These are phyloP conservation scores for Cataglyphis cursor DNA, from an alignment of 2,888 invertebrate species.

Conservation along the genomic window DNA sequence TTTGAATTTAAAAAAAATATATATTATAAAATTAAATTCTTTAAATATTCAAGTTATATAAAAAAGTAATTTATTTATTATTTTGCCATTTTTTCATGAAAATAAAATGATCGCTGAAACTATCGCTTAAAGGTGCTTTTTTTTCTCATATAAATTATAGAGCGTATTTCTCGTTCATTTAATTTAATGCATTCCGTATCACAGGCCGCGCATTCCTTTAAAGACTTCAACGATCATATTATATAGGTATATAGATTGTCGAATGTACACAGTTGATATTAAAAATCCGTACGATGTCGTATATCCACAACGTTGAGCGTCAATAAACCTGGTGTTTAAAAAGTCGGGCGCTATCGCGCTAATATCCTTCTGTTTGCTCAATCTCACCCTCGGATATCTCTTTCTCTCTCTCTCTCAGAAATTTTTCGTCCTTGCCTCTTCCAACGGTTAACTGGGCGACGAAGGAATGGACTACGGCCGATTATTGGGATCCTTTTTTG, in stretches of 20 bases:
- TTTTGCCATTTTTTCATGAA: not conserved
- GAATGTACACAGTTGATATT: conserved; percentile 36
- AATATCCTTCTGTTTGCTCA: conserved; percentile 64
- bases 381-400: conserved; percentile 45
- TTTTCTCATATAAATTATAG: not conserved
- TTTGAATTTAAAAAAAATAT: not conserved
- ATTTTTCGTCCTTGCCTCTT: conserved; percentile 43
- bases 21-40: not conserved
- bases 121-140: not conserved
- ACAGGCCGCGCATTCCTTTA: not conserved
- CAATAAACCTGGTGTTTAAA: conserved; percentile 44
- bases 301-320: conserved; percentile 12
- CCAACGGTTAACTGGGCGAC: conserved; percentile 62
- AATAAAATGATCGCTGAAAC: not conserved
- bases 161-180: not conserved
- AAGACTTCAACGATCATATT: not conserved
- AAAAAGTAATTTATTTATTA: not conserved
- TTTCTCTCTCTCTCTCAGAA: not conserved
- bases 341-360: conserved; percentile 28
- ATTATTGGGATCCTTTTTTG: conserved; percentile 83
- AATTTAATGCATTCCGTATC: conserved; percentile 19
- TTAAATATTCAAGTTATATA: not conserved
- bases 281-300: conserved; percentile 19
- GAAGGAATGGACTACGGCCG: conserved; percentile 60
- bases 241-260: not conserved